Evolutionary conservation across 2,888 invertebrate genomes (phyloP), one percentile per base, ranked within the genome.

Genomic region (Tetragnatha montana): DNA sequence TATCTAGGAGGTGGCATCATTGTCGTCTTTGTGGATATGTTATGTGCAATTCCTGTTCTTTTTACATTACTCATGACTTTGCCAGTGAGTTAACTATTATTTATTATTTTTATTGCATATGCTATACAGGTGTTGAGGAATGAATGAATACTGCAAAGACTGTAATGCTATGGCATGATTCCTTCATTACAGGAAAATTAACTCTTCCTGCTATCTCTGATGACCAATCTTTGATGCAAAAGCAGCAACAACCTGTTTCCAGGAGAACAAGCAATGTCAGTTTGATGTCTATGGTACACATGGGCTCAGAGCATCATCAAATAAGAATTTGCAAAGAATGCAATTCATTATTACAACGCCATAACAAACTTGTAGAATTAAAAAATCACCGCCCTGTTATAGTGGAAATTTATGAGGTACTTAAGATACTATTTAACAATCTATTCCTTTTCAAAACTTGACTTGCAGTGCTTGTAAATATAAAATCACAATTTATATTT

Each of bases 1-100:
- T 98, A 88, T 96, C 98, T 0, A 95, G 97, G 89, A 95, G 99
- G 91, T 97, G 98, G 93, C 99, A 99, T 94, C 99, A 99, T 94
- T 99, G 99, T 93, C 95, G 92, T 12, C 89, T 92, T 6, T 92
- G 92, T 89, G 99, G 99, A 0, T 96, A 97, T 87, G 96, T 99
- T 90, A 96, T 98, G 95, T 99, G 99, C 93, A 95, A 97, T 93
- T 96, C 96, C 92, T 99, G 99, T 93, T 98, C 98, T 0, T 94
- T 96, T 92, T 98, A 98, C 93, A 94, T 99, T 92, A 95, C 96
- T 75, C 94, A 97, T 91, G 95, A 95, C 92, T 95, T 95, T 93
- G 98, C 98, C 87, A 93, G 94, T 94, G 92, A 93, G 86, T 88
- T 35, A 74, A 22, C 71, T 8, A 60, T 47, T 80, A 49, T n/a